Conservation (phyloP, 2,888 invertebrate species). For the Oxycera nigricornis region DNA sequence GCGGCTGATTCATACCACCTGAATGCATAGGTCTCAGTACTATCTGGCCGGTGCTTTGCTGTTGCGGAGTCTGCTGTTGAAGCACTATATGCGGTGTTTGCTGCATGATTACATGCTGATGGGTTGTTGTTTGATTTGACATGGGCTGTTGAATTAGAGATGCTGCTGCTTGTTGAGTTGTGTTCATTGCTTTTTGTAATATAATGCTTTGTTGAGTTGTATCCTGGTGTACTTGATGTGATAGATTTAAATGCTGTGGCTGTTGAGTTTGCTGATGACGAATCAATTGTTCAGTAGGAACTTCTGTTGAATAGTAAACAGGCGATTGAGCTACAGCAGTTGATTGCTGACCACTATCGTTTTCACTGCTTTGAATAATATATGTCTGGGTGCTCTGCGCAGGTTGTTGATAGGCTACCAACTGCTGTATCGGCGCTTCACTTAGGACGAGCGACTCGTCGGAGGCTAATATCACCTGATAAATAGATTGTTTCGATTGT, state of each 20-base stretch:
- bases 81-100: slow-evolving; percentile 42
- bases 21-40: slow-evolving; percentile 57
- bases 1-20: slow-evolving; percentile 41
- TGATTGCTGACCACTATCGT: slow-evolving; percentile 41
- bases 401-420: slow-evolving; percentile 59
- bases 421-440: slow-evolving; percentile 59
- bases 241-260: slow-evolving; percentile 20
- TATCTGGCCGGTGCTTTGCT: slow-evolving; percentile 56
- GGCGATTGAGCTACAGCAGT: slow-evolving; percentile 47
- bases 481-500: too few species aligned
- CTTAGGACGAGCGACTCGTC: slow-evolving; percentile 62
- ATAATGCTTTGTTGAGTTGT: neutral
- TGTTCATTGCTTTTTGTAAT: neutral
- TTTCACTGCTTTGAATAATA: slow-evolving; percentile 51
- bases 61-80: slow-evolving; percentile 43
- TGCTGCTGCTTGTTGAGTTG: neutral
- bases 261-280: slow-evolving; percentile 49
- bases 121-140: neutral
- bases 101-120: slow-evolving; percentile 41
- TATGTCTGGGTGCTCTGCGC: slow-evolving; percentile 50
- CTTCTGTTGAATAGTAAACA: slow-evolving; percentile 47
- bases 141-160: slow-evolving; percentile 26
- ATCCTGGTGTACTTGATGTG: neutral
- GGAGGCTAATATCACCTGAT: slow-evolving; percentile 48
- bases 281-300: slow-evolving; percentile 36